A percentile compares a stretch with the other conserved stretches of the same genome.
Evolutionary conservation across 2,888 invertebrate genomes (phyloP).

Genomic region (Choreutis nemorana): DNA sequence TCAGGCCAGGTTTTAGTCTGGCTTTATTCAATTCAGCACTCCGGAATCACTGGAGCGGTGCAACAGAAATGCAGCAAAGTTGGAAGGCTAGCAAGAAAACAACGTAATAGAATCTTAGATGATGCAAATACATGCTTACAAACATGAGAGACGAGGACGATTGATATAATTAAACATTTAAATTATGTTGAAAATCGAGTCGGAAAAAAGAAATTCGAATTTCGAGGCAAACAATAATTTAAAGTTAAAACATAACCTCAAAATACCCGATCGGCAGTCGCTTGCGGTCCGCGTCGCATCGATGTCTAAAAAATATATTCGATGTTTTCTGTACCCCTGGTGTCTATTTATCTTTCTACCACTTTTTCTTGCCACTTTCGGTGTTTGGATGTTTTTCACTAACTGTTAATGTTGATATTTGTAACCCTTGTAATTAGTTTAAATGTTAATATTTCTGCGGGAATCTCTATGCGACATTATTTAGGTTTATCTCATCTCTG

Average conservation of each 20-base stretch:
- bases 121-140: no score
- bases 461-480: no score
- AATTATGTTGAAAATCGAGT: not conserved
- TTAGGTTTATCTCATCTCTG: no score
- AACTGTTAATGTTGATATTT: constrained; percentile 65
- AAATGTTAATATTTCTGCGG: constrained; percentile 7
- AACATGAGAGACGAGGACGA: no score
- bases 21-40: constrained; percentile 9
- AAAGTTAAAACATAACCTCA: constrained; percentile 13
- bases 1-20: no score
- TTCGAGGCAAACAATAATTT: constrained; percentile 8
- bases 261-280: constrained; percentile 58
- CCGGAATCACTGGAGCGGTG: constrained; percentile 3
- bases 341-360: constrained; percentile 51
- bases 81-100: constrained; percentile 1
- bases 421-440: constrained; percentile 28
- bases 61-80: no score
- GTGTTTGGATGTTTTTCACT: constrained; percentile 66
- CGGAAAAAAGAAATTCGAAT: constrained; percentile 4
- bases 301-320: constrained; percentile 53
- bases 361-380: constrained; percentile 61
- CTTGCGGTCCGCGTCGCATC: constrained; percentile 53
- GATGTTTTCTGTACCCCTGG: constrained; percentile 50
- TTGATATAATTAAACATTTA: no score
- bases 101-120: not conserved